Percentiles rank a stretch among this genome's conserved stretches.
phyloP scores from a whole-genome alignment of 92 coral and sea anemone genomes.

The Epizoanthus ramosus region DNA sequence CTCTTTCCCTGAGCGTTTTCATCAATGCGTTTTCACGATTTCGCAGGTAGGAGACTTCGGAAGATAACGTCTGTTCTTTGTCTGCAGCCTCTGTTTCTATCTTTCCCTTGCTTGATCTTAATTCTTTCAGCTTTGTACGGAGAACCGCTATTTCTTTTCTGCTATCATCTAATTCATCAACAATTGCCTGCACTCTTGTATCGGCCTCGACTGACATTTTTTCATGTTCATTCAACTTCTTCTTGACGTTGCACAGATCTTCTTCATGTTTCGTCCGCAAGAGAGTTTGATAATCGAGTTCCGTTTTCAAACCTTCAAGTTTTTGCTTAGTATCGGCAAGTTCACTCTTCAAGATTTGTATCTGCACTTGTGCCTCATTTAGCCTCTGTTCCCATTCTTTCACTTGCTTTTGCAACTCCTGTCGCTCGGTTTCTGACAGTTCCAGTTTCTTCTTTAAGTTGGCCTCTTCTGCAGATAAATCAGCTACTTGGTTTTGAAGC shows the following conservation, averaged over 20 bases:
- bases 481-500: constrained; percentile 43
- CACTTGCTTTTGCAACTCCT: constrained; percentile 34
- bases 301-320: constrained; percentile 26
- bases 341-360: constrained; percentile 42
- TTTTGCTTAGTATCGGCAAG: constrained; percentile 39
- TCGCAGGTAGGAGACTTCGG: constrained; percentile 30
- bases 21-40: constrained; percentile 34
- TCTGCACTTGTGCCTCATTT: constrained; percentile 24
- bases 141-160: constrained; percentile 34
- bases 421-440: constrained; percentile 25
- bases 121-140: constrained; percentile 56
- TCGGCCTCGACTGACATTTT: constrained; percentile 20
- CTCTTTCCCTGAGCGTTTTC: constrained; percentile 27
- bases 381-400: constrained; percentile 47
- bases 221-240: constrained; percentile 44
- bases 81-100: constrained; percentile 41
- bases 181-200: constrained; percentile 6
- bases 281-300: constrained; percentile 35
- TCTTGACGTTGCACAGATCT: constrained; percentile 24
- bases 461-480: constrained; percentile 9
- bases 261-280: constrained; percentile 13
- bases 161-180: constrained; percentile 46
- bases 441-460: constrained; percentile 44
- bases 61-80: constrained; percentile 31
- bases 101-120: constrained; percentile 43